Percentiles rank a stretch among this genome's conserved stretches.
Evolutionary conservation across 2,888 invertebrate genomes (phyloP).

Genomic region (Drosophila mettleri): DNA sequence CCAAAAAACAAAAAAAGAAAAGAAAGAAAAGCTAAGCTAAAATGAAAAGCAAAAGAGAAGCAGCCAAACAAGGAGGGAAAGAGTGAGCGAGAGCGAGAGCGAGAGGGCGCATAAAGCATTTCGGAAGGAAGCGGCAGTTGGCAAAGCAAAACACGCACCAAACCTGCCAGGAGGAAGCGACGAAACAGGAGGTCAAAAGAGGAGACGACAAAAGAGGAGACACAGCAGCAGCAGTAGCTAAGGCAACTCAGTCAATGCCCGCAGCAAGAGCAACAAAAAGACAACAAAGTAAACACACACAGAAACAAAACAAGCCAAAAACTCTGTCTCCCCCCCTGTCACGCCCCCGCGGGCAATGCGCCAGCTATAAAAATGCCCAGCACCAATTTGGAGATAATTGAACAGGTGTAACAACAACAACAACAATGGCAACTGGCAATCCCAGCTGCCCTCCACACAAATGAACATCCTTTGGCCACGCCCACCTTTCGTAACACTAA

Average conservation of each 20-base stretch:
- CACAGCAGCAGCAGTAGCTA: conserved; percentile 30
- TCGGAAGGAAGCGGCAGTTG: conserved; percentile 79
- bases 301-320: conserved; percentile 63
- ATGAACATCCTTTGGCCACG: conserved; percentile 35
- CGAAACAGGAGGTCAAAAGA: not conserved
- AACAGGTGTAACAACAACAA: conserved; percentile 37
- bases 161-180: conserved; percentile 24
- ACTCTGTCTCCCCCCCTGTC: conserved; percentile 11
- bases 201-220: conserved; percentile 5
- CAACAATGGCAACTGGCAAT: conserved; percentile 12
- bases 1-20: conserved; percentile 38
- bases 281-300: conserved; percentile 73
- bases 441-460: conserved; percentile 25
- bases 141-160: conserved; percentile 75
- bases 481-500: conserved; percentile 19
- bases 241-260: conserved; percentile 81
- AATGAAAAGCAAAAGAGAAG: conserved; percentile 47
- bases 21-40: conserved; percentile 34
- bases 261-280: conserved; percentile 70
- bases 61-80: not conserved
- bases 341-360: not conserved
- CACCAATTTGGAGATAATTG: conserved; percentile 42
- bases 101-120: conserved; percentile 43
- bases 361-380: conserved; percentile 57
- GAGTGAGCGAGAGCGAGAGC: not conserved